Evolutionary conservation across 2,113 vertebrate genomes (phyloP), one percentile per base, ranked within the genome.

Genomic region (Geococcyx californianus): DNA sequence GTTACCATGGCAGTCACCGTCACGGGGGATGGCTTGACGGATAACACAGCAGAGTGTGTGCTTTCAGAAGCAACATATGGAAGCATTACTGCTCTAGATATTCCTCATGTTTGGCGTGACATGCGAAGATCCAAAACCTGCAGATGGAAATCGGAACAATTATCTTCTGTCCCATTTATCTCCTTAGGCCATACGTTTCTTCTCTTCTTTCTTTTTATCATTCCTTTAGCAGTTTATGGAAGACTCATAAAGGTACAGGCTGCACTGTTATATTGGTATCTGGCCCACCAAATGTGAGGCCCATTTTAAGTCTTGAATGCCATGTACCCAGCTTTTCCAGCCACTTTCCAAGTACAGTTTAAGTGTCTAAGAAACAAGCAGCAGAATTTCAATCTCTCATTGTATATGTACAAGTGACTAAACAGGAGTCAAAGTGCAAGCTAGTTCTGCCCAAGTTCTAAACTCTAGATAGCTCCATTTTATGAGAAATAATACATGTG

Each of bases 401-500:
- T 80, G 28, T 19, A 34, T 10, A 86, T n/a, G 9, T 91, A 11
- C 12, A 75, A 52, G 59, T 44, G n/a, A 66, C 21, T 56, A 36
- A 67, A 82, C 12, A 62, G 17, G 8, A 78, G 16, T 44, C 29
- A 69, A 91, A 76, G 13, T 47, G 13, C 18, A 66, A 69, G 23
- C 3, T 52, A 14, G 20, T 45, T 31, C 11, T 15, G 31, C n/a
- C 7, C 28, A 82, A 16, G 34, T 6, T 66, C 47, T 73, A 73
- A 90, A 45, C 38, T 67, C 10, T 45, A 45, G 11, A 21, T 63
- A 82, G 56, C 79, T 95, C n/a, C 13, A 74, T 58, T 90, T 92
- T 76, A 60, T 87, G 42, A 79, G 59, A 87, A 91, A 92, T 81
- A 94, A 83, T 78, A 70, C 31, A 45, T 26, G 42, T 68, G 5